Conservation (phyloP, 2,113 vertebrate species). For the Dipodomys merriami region DNA sequence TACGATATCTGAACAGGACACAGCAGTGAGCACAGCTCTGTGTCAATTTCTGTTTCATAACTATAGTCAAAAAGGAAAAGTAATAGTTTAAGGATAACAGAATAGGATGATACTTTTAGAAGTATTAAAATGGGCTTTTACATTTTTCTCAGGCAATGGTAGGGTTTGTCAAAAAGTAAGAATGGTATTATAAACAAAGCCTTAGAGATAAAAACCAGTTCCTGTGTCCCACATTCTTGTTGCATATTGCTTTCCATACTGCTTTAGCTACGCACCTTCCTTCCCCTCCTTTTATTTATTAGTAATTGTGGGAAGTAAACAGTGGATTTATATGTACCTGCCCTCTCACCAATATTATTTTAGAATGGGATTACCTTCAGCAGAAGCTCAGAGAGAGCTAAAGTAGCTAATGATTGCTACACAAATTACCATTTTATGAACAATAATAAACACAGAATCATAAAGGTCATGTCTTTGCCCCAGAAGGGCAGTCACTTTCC, state of each 20-base stretch:
- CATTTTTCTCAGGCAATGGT: background rate
- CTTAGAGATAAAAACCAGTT: background rate
- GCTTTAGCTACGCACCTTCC: background rate
- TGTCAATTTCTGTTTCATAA: constrained; percentile 8
- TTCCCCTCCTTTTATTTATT: background rate
- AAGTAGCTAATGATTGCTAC: background rate
- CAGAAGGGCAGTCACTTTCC: background rate
- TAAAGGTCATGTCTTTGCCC: background rate
- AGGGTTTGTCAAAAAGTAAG: constrained; percentile 28
- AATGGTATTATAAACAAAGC: background rate
- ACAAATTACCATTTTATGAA: background rate
- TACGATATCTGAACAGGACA: background rate
- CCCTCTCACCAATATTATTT: background rate
- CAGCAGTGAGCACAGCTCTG: background rate
- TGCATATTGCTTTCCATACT: background rate
- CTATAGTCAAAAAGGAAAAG: background rate
- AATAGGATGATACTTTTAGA: background rate
- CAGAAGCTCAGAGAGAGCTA: background rate
- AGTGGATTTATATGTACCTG: background rate
- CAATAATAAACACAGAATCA: constrained; percentile 12
- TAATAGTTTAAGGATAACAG: background rate
- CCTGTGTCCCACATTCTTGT: background rate
- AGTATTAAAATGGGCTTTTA: background rate
- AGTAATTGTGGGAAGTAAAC: background rate
- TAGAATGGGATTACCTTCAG: background rate